phyloP scores from a whole-genome alignment of 1,140 invertebrate species.

The Aphis gossypii region DNA sequence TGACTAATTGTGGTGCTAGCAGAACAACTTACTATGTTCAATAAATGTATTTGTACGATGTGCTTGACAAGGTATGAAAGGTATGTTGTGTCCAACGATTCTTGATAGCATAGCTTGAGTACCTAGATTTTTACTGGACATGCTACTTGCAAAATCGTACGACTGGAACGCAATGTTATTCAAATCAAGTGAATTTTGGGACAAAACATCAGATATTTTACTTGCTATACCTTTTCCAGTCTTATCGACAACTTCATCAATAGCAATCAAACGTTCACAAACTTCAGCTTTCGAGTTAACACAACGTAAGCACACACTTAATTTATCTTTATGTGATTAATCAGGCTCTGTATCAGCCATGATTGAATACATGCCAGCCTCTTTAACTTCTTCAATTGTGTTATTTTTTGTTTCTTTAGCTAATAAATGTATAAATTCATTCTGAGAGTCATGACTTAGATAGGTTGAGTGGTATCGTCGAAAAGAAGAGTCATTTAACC shows the following conservation, averaged over 20 bases:
- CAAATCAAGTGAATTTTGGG: no score
- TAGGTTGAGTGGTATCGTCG: slow-evolving; percentile 22
- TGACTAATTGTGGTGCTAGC: slow-evolving; percentile 28
- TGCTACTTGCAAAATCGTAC: neutral
- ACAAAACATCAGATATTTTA: slow-evolving; percentile 20
- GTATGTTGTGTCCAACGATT: slow-evolving; percentile 24
- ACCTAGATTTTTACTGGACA: slow-evolving; percentile 26
- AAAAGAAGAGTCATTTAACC: neutral
- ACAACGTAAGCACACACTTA: neutral
- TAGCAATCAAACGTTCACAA: neutral
- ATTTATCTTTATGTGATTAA: slow-evolving; percentile 21
- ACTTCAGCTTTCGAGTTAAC: neutral
- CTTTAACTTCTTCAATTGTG: slow-evolving; percentile 28
- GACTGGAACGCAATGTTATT: slow-evolving; percentile 1
- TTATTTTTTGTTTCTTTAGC: neutral
- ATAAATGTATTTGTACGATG: slow-evolving; percentile 45
- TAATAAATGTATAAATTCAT: slow-evolving; percentile 47
- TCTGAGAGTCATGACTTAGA: slow-evolving; percentile 50
- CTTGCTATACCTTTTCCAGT: neutral
- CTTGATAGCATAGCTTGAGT: slow-evolving; percentile 19
- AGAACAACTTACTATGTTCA: slow-evolving; percentile 44
- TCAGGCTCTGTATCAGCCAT: neutral
- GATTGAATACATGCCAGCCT: slow-evolving; percentile 13
- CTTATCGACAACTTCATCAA: neutral
- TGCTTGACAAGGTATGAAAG: slow-evolving; percentile 49